phyloP scores from a whole-genome alignment of 2,888 invertebrate genomes.

The Apodemia duryi region DNA sequence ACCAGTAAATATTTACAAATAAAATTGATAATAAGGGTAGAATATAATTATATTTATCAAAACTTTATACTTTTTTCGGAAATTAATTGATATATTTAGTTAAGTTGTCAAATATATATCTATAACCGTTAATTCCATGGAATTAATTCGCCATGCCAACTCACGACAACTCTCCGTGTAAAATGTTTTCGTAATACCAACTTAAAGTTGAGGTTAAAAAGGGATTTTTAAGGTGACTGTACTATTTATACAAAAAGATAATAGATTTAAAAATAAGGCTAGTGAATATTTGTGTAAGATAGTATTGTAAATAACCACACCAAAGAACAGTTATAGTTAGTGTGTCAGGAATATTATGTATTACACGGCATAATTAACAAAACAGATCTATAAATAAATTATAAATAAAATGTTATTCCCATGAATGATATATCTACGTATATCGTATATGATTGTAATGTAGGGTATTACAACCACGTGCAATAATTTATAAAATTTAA shows the following conservation, averaged over 20 bases:
- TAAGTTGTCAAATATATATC: too few species aligned
- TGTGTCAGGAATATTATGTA: neutral
- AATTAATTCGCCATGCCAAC: too few species aligned
- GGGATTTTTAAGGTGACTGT: conserved; percentile 9
- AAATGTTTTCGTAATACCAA: conserved; percentile 4
- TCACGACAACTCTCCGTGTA: neutral
- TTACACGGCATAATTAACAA: conserved; percentile 3
- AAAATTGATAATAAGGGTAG: too few species aligned
- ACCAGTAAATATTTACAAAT: too few species aligned
- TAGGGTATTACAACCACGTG: neutral
- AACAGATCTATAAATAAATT: conserved; percentile 24
- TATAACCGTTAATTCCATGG: too few species aligned
- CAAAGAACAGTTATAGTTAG: conserved; percentile 2
- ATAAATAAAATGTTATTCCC: conserved; percentile 34
- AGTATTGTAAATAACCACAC: conserved; percentile 9
- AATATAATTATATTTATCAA: too few species aligned
- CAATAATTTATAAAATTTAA: neutral
- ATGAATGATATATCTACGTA: neutral
- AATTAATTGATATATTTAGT: too few species aligned
- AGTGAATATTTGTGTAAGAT: neutral
- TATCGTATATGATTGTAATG: neutral
- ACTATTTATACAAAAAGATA: neutral
- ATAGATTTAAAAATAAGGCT: neutral
- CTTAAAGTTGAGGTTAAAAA: neutral
- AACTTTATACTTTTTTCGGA: too few species aligned